Evolutionary conservation across 2,888 invertebrate genomes (phyloP), one percentile per base, ranked within the genome.

Genomic region (Ichneumoninae sp.): DNA sequence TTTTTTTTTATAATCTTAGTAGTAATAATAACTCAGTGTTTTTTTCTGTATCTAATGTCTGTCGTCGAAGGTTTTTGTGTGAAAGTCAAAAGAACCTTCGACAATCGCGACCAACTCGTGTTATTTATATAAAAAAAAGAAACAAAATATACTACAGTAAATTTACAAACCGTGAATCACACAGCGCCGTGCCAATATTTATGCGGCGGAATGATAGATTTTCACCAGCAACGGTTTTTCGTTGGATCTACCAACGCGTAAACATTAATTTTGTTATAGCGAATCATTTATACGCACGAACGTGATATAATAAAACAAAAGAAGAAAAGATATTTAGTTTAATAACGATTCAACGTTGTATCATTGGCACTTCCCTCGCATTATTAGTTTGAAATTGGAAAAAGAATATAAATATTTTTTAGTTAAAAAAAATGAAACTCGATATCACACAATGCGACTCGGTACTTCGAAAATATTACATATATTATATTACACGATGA

Each of bases 201-300:
- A 26, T 26, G 8, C 52, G 66, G 52, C 19, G 40, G 33, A 30
- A 78, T 70, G 36, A 54, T 70, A 16, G 10, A 81, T 76, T 74
- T 57, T 57, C 33, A 81, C 26, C 40, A 26, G 47, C 63, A 13
- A 63, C 52, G 73, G 44, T 82, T 54, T 13, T 8, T 36, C 68
- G 77, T 77, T 71, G 81, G 63, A 70, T 75, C 69, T 52, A 69
- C 70, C 81, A 75, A 70, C 63, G 54, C 52, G 50, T 52, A 33
- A 63, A 5, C 16, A 63, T 33, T 63, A 76, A 26, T 81, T 30
- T 87, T 87, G 81, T 88, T 86, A 86, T 85, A 88, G 78, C 57
- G 87, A 89, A 86, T 89, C 87, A 89, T 90, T 91, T 91, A 86
- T 91, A 91, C 88, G 87, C 88, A 88, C 83, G 87, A 87, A 88